Conservation (phyloP, 1,140 invertebrate species). For the Uloborus diversus region DNA sequence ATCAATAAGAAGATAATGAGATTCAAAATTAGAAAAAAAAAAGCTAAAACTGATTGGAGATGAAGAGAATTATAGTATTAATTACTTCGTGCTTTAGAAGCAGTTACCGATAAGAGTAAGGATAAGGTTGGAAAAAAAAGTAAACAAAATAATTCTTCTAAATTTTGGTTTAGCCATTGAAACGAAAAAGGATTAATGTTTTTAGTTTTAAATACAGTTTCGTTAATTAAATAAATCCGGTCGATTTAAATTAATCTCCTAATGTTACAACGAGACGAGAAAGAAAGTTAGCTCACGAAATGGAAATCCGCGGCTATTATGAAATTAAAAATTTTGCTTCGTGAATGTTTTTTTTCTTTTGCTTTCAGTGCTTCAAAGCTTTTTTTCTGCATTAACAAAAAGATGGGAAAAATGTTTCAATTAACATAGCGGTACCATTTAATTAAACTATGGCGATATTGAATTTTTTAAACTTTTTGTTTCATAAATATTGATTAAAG, state of each 20-base stretch:
- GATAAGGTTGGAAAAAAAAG: conserved; percentile 5
- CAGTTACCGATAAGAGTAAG: neutral
- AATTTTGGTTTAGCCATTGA: neutral
- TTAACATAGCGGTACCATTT: conserved; percentile 38
- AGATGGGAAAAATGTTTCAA: conserved; percentile 35
- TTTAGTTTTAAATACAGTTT: conserved; percentile 22
- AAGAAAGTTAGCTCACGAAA: neutral
- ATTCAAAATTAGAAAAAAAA: neutral
- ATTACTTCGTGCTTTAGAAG: neutral
- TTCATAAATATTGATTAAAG: conserved; percentile 51
- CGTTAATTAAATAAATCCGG: conserved; percentile 52
- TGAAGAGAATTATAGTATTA: neutral
- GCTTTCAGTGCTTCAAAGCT: no score
- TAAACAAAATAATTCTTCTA: conserved; percentile 19
- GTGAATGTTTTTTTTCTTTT: neutral
- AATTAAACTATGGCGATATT: conserved; percentile 51
- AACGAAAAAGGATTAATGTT: conserved; percentile 35
- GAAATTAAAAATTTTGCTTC: conserved; percentile 48
- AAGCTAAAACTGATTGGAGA: conserved; percentile 8
- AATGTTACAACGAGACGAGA: conserved; percentile 2
- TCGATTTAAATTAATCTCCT: conserved; percentile 50
- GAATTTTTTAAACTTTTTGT: conserved; percentile 33
- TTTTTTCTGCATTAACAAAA: conserved; percentile 29
- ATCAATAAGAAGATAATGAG: conserved; percentile 39
- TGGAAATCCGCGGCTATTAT: conserved; percentile 18